Evolutionary conservation across 2,113 vertebrate genomes (phyloP), one percentile per base, ranked within the genome.

Genomic region (Chinchilla lanigera): DNA sequence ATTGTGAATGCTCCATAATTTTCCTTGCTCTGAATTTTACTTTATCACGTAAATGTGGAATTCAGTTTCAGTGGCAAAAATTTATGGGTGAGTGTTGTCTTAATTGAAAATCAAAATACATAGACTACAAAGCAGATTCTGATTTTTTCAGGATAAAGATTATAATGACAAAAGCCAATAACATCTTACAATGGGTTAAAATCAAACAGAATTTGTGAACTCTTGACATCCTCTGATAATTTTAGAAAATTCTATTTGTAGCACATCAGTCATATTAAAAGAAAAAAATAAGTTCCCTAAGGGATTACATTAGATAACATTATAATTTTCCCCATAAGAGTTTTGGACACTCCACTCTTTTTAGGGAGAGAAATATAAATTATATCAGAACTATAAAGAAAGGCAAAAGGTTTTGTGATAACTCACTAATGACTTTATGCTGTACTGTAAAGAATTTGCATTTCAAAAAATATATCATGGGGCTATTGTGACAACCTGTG

Each of bases 311-410:
- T 81, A 97, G 93, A 96, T 97, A 96, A 97, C 91, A 83, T 85
- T 96, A 58, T 69, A 85, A 93, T 97, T 93, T 97, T 30, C 82
- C 93, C 92, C 65, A 94, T 80, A 84, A 78, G 73, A 97, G 84
- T 93, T 38, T 86, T 96, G 16, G 35, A 73, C 19, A 83, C 94
- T 65, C 30, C 90, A 94, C 28, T 97, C 81, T 80, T 96, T 85
- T 97, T 90, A 58, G 97, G 77, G 38, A 97, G 81, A 98, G 69
- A 97, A 96, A 95, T 97, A 52, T 60, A 97, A 96, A 92, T 97
- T 87, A 96, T 98, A 95, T 97, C 52, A 84, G 96, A 98, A 97
- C 84, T 98, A 50, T 96, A 97, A 96, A 98, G 83, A 96, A 98
- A 97, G 85, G 65, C 71, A 93, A 98, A 98, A 96, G 38, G 80